A percentile compares a stretch with the other conserved stretches of the same genome.
Conservation (phyloP, 2,797 vertebrate species). For the Coregonus suidteri region DNA sequence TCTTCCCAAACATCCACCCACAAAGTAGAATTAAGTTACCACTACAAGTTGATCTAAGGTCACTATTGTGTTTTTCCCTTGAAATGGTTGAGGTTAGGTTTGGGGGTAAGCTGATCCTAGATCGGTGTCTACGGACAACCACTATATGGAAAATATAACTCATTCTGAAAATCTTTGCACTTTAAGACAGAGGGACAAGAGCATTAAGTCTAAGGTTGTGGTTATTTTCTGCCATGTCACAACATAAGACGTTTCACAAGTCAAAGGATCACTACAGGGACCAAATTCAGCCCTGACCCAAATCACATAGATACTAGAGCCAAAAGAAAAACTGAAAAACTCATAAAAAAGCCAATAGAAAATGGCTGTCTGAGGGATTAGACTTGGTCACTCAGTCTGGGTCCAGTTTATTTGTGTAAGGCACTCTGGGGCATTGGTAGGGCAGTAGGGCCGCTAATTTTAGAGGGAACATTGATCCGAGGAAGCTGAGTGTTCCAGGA, state of each 20-base stretch:
- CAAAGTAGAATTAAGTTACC: not conserved
- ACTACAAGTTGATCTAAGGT: not conserved
- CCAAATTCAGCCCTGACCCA: not conserved
- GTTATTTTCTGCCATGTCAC: not conserved
- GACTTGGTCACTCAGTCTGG: conserved; percentile 8
- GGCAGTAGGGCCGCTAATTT: conserved; percentile 12
- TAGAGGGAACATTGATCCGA: conserved; percentile 15
- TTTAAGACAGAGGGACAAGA: conserved; percentile 3
- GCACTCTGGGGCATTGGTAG: conserved; percentile 10
- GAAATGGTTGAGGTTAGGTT: no score
- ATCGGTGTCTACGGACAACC: no score
- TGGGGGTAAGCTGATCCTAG: no score
- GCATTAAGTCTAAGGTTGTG: not conserved
- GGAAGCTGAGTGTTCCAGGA: not conserved
- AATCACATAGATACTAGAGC: not conserved
- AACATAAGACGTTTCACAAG: not conserved
- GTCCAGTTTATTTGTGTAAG: conserved; percentile 5
- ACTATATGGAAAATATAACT: not conserved
- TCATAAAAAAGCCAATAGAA: not conserved
- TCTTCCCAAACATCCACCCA: not conserved
- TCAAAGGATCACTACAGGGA: conserved; percentile 8
- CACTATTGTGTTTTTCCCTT: not conserved
- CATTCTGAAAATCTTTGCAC: not conserved
- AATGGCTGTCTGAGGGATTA: conserved; percentile 4
- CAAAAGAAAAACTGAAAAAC: not conserved